These are phyloP conservation scores for Drosophila kanapiae DNA, from an alignment of 1,140 invertebrate genomes.

Conservation along the genomic window DNA sequence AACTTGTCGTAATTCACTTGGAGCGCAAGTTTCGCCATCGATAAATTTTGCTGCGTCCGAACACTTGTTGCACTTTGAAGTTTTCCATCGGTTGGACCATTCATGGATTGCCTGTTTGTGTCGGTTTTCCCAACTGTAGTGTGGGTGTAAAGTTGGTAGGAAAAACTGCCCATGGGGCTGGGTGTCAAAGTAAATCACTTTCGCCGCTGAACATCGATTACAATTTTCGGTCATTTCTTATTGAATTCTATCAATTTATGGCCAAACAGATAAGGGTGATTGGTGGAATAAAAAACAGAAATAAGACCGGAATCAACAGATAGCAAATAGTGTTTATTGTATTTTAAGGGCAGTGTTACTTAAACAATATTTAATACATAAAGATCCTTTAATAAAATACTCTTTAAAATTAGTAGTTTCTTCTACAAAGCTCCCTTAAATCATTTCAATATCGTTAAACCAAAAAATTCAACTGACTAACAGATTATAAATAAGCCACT, in stretches of 20 bases:
- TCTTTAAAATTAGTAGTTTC: background rate
- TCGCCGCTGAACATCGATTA: slow-evolving; percentile 48
- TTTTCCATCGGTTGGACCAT: slow-evolving; percentile 30
- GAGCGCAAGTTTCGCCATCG: slow-evolving; percentile 69
- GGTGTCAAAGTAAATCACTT: slow-evolving; percentile 65
- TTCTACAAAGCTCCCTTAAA: background rate
- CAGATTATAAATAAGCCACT: slow-evolving; percentile 6
- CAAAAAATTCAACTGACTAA: background rate
- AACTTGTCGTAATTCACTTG: slow-evolving; percentile 81
- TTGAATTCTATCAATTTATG: slow-evolving; percentile 30
- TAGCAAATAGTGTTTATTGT: background rate
- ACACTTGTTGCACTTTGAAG: slow-evolving; percentile 71
- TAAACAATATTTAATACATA: no score
- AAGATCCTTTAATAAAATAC: no score
- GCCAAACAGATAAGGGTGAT: background rate
- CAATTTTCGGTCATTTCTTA: slow-evolving; percentile 34
- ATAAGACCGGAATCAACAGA: background rate
- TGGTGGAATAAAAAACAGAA: background rate
- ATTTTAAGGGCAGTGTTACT: background rate
- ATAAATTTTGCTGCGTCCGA: slow-evolving; percentile 71
- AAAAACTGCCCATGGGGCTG: slow-evolving; percentile 15
- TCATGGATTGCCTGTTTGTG: background rate
- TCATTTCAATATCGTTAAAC: background rate
- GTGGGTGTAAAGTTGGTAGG: background rate
- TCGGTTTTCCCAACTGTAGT: background rate